Conservation (phyloP, 2,888 invertebrate genomes). For the Julus scandinavius region DNA sequence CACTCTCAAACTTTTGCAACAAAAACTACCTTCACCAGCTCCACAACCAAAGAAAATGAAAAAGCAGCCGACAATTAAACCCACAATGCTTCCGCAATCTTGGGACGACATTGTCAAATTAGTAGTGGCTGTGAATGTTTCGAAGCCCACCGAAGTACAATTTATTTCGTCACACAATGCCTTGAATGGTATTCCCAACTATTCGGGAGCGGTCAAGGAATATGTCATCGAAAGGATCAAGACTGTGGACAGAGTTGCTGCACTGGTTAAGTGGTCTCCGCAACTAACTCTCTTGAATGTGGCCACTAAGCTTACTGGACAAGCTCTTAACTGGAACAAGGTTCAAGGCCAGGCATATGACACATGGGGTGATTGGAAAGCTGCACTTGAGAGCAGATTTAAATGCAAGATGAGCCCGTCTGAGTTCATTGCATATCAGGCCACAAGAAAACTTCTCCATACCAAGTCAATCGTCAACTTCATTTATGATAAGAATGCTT, state of each 20-base stretch:
- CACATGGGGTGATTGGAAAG: neutral
- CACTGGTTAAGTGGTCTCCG: neutral
- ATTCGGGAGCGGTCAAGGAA: neutral
- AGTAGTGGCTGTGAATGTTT: neutral
- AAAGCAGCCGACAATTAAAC: neutral
- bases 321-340: constrained; percentile 3
- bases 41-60: too few relatives aligned
- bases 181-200: neutral
- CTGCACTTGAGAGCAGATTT: neutral
- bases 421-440: neutral
- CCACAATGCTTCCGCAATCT: neutral
- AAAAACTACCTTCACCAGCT: too few relatives aligned
- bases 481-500: constrained; percentile 19
- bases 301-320: neutral
- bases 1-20: too few relatives aligned
- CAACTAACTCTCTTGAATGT: neutral
- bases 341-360: neutral
- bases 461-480: neutral
- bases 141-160: neutral
- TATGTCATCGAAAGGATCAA: neutral
- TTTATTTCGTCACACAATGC: neutral
- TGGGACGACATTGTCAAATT: neutral
- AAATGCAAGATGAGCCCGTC: neutral
- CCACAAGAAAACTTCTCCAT: neutral
- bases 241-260: neutral